Evolutionary conservation across 2,797 vertebrate species (phyloP).

Genomic region (Gallinago solitaria): DNA sequence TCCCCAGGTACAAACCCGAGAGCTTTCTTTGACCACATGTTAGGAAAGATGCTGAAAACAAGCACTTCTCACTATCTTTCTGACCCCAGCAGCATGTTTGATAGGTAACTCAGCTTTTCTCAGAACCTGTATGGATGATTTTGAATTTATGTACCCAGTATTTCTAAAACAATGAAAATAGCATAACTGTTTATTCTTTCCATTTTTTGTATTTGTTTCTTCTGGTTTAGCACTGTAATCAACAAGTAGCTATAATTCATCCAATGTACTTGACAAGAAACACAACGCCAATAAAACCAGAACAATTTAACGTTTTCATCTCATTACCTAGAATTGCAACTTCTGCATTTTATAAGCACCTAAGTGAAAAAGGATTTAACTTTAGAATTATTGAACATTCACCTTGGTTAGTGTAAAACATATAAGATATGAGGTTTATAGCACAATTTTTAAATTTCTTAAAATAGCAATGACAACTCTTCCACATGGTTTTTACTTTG

Average conservation of each 20-base stretch:
- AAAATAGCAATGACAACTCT: neutral
- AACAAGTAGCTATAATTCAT: neutral
- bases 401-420: neutral
- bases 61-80: neutral
- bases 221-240: neutral
- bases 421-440: neutral
- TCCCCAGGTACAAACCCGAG: neutral
- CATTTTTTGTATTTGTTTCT: neutral
- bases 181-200: neutral
- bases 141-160: neutral
- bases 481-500: neutral
- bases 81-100: neutral
- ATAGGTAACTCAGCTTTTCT: neutral
- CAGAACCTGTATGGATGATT: neutral
- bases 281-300: neutral
- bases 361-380: neutral
- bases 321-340: neutral
- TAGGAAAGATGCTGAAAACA: neutral
- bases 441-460: neutral
- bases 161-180: neutral
- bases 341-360: neutral
- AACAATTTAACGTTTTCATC: neutral
- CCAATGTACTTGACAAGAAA: neutral
- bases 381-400: neutral
- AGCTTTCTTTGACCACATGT: neutral